Evolutionary conservation across 2,888 invertebrate species (phyloP).

Genomic region (Hypercompe scribonia): DNA sequence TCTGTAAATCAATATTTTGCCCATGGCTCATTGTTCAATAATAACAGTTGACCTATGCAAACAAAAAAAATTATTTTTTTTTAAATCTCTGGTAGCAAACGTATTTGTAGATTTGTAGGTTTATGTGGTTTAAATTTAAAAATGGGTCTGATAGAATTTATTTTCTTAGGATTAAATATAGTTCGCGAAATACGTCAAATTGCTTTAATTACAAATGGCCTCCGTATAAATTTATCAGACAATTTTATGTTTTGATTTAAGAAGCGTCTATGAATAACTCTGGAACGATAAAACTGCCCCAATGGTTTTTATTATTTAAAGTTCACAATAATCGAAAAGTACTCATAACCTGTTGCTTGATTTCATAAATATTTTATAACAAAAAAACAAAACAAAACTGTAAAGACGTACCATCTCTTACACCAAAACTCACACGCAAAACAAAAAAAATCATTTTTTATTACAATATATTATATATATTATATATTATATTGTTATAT

Average conservation of each 20-base stretch:
- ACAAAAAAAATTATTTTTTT: slow-evolving; percentile 14
- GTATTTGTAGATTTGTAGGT: slow-evolving; percentile 28
- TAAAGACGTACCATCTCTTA: too few relatives aligned
- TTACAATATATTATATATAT: too few relatives aligned
- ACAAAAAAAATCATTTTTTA: too few relatives aligned
- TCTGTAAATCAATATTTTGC: background rate
- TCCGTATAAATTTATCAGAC: background rate
- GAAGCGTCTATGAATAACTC: background rate
- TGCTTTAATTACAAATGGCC: background rate
- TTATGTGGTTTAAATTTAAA: slow-evolving; percentile 33
- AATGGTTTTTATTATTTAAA: background rate
- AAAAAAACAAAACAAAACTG: too few relatives aligned
- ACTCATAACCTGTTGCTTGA: background rate
- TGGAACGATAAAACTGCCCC: background rate
- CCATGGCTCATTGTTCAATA: background rate
- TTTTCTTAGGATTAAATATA: slow-evolving; percentile 36
- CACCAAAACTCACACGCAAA: too few relatives aligned
- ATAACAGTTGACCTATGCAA: background rate
- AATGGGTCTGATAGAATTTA: slow-evolving; percentile 46
- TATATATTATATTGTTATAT: too few relatives aligned
- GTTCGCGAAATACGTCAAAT: slow-evolving; percentile 1
- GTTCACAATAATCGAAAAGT: background rate
- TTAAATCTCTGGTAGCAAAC: slow-evolving; percentile 33
- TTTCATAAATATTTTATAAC: too few relatives aligned
- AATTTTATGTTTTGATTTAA: background rate